Percentiles rank a stretch among this genome's conserved stretches.
These are phyloP conservation scores for Drosophila leonis DNA, from an alignment of 2,888 invertebrate genomes.

Conservation along the genomic window DNA sequence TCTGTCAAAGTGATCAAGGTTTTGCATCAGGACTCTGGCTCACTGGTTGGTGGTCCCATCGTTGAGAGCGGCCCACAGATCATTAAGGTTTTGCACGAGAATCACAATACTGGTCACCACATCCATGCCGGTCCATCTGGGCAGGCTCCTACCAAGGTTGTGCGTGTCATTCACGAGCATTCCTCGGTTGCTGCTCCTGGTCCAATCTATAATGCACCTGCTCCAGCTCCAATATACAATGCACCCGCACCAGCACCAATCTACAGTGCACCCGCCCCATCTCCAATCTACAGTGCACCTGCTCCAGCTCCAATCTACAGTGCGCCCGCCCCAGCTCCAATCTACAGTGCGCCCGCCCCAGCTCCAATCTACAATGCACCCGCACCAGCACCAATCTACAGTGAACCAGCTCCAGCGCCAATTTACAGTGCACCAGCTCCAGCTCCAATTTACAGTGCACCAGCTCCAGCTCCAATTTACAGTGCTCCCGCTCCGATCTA, in stretches of 20 bases:
- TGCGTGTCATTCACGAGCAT: constrained; percentile 80
- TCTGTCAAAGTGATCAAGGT: constrained; percentile 73
- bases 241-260: constrained; percentile 42
- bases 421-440: constrained; percentile 46
- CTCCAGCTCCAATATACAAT: constrained; percentile 40
- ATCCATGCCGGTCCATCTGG: constrained; percentile 11
- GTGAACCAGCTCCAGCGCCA: constrained; percentile 40
- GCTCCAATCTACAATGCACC: constrained; percentile 45
- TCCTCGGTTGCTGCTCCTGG: constrained; percentile 47
- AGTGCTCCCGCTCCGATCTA: constrained; percentile 44
- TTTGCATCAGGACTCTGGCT: constrained; percentile 61
- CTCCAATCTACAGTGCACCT: constrained; percentile 40
- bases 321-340: constrained; percentile 25
- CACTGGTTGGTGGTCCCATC: constrained; percentile 36
- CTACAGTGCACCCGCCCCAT: constrained; percentile 36
- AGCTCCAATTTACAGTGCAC: constrained; percentile 37
- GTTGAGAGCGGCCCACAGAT: constrained; percentile 52
- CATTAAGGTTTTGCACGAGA: constrained; percentile 72
- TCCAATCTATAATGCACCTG: constrained; percentile 42
- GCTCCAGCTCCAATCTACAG: constrained; percentile 35
- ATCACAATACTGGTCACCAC: constrained; percentile 29
- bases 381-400: constrained; percentile 34
- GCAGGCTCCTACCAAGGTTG: constrained; percentile 64
- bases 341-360: constrained; percentile 38
- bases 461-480: constrained; percentile 32